Evolutionary conservation across 2,797 vertebrate genomes (phyloP).

Genomic region (Champsocephalus esox): DNA sequence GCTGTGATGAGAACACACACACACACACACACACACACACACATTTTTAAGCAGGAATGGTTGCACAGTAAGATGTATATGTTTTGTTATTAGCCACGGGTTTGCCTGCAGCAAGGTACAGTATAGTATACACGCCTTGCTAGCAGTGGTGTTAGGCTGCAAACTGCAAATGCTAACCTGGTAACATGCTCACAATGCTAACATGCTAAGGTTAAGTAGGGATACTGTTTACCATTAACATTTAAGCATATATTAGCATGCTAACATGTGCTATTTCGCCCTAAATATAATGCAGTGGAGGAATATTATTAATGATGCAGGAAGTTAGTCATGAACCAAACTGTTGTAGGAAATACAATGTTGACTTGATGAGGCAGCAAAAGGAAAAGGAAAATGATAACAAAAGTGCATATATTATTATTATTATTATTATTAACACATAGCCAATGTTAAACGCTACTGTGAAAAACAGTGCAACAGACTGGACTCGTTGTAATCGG

Average conservation of each 20-base stretch:
- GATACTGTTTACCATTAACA: neutral
- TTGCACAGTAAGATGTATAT: neutral
- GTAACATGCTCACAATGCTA: neutral
- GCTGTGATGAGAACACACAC: constrained; percentile 3
- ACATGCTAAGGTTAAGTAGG: neutral
- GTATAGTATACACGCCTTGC: neutral
- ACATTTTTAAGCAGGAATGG: neutral
- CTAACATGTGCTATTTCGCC: neutral
- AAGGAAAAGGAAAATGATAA: no score
- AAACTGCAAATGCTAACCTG: neutral
- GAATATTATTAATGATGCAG: neutral
- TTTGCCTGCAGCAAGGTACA: constrained; percentile 1
- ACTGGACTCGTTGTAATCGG: neutral
- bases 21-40: neutral
- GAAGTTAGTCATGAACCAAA: neutral
- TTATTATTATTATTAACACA: neutral
- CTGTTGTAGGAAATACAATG: no score
- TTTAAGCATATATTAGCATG: neutral
- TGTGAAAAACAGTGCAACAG: neutral
- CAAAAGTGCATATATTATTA: neutral
- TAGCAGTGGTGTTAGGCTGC: neutral
- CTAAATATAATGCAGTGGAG: neutral
- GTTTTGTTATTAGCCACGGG: neutral
- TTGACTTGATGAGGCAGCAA: no score
- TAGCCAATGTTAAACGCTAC: neutral